phyloP scores from a whole-genome alignment of 2,797 vertebrate species.

The Carduelis carduelis region DNA sequence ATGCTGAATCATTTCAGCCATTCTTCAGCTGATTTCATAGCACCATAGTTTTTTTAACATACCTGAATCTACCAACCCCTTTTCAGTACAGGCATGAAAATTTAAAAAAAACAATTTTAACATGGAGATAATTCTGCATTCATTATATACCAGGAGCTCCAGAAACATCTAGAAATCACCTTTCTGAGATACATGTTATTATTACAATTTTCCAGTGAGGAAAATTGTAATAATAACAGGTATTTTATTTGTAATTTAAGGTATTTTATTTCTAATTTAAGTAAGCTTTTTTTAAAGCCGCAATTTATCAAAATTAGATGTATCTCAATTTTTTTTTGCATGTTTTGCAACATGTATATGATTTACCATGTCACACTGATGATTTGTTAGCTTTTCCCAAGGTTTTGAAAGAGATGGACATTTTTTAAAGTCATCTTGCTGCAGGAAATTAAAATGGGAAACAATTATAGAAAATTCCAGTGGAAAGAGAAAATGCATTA shows the following conservation, averaged over 20 bases:
- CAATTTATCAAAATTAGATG: background rate
- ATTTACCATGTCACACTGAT: slow-evolving; percentile 40
- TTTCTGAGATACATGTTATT: background rate
- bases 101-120: no score
- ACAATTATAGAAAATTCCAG: slow-evolving; percentile 73
- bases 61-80: background rate
- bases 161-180: background rate
- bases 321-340: background rate
- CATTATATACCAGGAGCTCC: background rate
- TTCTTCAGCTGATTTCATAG: background rate
- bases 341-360: slow-evolving; percentile 19
- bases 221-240: no score
- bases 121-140: background rate
- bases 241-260: no score
- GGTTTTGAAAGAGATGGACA: slow-evolving; percentile 45
- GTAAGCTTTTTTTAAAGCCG: background rate
- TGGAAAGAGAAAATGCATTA: slow-evolving; percentile 70
- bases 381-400: slow-evolving; percentile 56
- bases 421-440: slow-evolving; percentile 70
- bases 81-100: background rate
- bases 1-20: background rate
- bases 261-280: background rate
- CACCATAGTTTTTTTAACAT: background rate
- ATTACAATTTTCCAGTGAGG: background rate
- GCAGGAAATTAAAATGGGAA: slow-evolving; percentile 74